These are phyloP conservation scores for Schizopygopsis pylzovi DNA, from an alignment of 2,797 vertebrate species.

Conservation along the genomic window DNA sequence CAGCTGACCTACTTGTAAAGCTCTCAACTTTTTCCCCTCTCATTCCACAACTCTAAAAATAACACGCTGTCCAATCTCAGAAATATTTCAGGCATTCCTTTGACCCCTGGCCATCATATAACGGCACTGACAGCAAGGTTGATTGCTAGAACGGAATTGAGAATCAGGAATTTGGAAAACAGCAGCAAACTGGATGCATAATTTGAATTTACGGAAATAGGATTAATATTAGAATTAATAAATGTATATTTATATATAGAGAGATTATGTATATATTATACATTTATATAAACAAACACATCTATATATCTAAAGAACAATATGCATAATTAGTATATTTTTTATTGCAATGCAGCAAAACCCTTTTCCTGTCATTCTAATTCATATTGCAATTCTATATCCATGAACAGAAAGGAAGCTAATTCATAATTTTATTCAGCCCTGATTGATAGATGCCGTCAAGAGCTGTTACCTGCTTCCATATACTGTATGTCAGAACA, in stretches of 20 bases:
- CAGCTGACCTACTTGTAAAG: constrained; percentile 82
- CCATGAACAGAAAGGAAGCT: neutral
- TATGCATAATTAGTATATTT: neutral
- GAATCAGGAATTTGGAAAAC: neutral
- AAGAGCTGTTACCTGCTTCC: neutral
- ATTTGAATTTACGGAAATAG: neutral
- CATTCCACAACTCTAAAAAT: constrained; percentile 81
- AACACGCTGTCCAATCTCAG: constrained; percentile 78
- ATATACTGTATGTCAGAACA: neutral
- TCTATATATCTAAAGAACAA: neutral
- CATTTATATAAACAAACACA: neutral
- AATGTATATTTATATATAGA: neutral
- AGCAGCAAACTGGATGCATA: neutral
- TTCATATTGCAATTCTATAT: neutral
- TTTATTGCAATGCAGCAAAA: neutral
- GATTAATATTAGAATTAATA: neutral
- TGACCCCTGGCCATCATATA: constrained; percentile 69
- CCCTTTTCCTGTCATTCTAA: neutral
- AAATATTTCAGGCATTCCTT: constrained; percentile 76
- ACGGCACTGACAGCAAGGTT: constrained; percentile 66
- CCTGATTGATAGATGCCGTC: constrained; percentile 64
- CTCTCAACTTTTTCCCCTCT: constrained; percentile 75
- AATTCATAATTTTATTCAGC: neutral
- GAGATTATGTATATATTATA: no score
- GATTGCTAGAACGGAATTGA: constrained; percentile 9